A percentile compares a stretch with the other conserved stretches of the same genome.
Conservation (phyloP, 2,113 vertebrate species). For the Oncorhynchus kisutch region DNA sequence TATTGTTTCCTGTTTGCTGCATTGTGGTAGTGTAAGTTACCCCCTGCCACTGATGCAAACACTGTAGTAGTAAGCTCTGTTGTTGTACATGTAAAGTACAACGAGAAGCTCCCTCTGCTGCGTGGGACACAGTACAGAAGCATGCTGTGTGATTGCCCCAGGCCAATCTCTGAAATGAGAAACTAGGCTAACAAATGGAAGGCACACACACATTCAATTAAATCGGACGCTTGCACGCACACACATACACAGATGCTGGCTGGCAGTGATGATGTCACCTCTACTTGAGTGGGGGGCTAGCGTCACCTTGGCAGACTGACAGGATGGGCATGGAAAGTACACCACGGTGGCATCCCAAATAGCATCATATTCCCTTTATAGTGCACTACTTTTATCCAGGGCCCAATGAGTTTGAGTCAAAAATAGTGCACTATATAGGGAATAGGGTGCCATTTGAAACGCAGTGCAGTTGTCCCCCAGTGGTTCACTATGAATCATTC, state of each 20-base stretch:
- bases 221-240: too few relatives aligned
- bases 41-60: neutral
- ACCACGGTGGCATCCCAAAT: too few relatives aligned
- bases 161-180: constrained; percentile 21
- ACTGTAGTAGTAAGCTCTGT: neutral
- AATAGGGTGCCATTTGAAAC: too few relatives aligned
- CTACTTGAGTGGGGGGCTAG: neutral
- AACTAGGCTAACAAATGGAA: constrained; percentile 9
- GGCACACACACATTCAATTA: neutral
- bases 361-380: too few relatives aligned
- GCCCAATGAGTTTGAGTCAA: too few relatives aligned
- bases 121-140: neutral
- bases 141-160: neutral
- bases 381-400: too few relatives aligned
- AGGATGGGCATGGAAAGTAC: constrained; percentile 3
- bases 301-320: neutral
- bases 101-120: constrained; percentile 1
- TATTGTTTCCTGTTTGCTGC: constrained; percentile 43
- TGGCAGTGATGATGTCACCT: constrained; percentile 58
- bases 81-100: constrained; percentile 7
- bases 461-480: neutral
- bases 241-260: constrained; percentile 1
- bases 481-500: constrained; percentile 49
- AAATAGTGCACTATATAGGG: too few relatives aligned
- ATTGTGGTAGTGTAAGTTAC: too few relatives aligned